phyloP scores from a whole-genome alignment of 2,113 vertebrate genomes.

The Panthera tigris region DNA sequence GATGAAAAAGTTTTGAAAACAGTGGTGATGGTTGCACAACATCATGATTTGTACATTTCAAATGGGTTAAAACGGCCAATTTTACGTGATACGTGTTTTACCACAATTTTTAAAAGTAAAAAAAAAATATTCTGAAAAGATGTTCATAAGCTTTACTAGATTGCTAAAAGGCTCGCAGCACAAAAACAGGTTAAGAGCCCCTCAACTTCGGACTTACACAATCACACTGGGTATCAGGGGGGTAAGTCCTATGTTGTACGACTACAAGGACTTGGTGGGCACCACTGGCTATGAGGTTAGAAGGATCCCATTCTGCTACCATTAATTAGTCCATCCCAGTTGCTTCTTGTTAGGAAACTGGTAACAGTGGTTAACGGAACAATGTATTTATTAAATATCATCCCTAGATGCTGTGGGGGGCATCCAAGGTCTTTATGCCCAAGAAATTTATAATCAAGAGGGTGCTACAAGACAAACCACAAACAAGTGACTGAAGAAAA shows the following conservation, averaged over 20 bases:
- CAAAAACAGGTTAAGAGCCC: background rate
- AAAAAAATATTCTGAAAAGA: background rate
- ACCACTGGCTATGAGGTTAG: background rate
- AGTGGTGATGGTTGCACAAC: background rate
- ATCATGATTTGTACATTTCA: background rate
- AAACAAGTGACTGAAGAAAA: background rate
- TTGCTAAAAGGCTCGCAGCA: background rate
- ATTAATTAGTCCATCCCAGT: background rate
- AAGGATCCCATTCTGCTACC: background rate
- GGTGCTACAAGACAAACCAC: background rate
- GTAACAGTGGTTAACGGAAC: background rate
- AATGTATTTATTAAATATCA: background rate
- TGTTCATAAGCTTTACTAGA: background rate
- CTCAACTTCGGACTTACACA: background rate
- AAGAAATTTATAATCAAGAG: background rate
- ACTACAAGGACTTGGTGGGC: background rate
- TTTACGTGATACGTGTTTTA: background rate
- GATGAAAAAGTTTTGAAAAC: conserved; percentile 35
- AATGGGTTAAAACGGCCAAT: background rate
- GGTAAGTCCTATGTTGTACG: background rate
- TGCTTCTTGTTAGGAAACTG: background rate
- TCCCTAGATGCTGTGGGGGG: background rate
- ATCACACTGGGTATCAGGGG: background rate
- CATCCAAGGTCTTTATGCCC: background rate
- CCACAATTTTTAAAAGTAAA: background rate